Evolutionary conservation across 2,113 vertebrate species (phyloP).

Genomic region (Miniopterus natalensis): DNA sequence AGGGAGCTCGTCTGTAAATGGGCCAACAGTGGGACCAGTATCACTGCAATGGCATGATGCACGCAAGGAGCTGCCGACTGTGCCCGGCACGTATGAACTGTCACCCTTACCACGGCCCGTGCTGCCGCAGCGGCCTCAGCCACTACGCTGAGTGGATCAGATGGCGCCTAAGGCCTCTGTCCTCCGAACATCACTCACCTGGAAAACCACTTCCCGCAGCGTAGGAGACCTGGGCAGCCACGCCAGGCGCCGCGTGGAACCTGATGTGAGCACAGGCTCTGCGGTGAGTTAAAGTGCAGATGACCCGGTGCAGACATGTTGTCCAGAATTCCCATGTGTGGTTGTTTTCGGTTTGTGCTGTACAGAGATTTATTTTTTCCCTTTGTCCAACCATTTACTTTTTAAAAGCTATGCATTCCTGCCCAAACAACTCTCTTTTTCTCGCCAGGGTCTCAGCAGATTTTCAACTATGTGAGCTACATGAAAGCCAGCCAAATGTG

Average conservation of each 20-base stretch:
- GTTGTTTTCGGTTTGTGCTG: neutral
- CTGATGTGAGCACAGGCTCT: neutral
- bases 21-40: neutral
- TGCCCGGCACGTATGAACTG: neutral
- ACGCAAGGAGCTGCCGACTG: fast-evolving
- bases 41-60: fast-evolving
- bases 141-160: neutral
- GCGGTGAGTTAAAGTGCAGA: neutral
- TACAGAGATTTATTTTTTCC: neutral
- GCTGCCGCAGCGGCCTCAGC: neutral
- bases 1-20: neutral
- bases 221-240: neutral
- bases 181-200: neutral
- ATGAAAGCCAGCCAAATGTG: neutral
- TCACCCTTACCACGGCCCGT: fast-evolving
- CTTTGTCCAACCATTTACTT: slow-evolving; percentile 15
- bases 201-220: neutral
- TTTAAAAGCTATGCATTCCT: slow-evolving; percentile 44
- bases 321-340: neutral
- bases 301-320: neutral
- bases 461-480: neutral
- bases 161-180: neutral
- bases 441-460: neutral
- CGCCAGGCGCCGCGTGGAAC: fast-evolving
- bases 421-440: neutral